Evolutionary conservation across 2,888 invertebrate species (phyloP).

Genomic region (Lasioglossum oenotherae): DNA sequence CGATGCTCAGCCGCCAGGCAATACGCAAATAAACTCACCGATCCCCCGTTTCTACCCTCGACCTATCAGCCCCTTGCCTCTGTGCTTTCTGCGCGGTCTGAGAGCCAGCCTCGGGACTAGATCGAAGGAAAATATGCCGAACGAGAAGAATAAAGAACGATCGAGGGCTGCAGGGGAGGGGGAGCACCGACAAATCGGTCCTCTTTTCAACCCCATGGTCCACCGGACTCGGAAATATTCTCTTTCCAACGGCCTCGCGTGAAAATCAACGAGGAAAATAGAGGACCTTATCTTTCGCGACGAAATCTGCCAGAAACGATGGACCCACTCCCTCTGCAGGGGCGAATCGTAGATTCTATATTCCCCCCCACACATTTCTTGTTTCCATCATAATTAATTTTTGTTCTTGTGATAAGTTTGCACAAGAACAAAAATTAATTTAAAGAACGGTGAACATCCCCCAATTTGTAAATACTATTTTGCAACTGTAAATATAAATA

Average conservation of each 20-base stretch:
- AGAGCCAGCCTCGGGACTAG: conserved; percentile 57
- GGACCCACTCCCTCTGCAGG: background rate
- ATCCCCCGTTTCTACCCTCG: conserved; percentile 53
- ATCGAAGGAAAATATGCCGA: conserved; percentile 80
- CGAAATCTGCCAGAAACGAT: conserved; percentile 38
- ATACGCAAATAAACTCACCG: conserved; percentile 82
- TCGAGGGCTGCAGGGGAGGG: background rate
- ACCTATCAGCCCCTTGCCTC: conserved; percentile 41
- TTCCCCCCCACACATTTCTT: no score
- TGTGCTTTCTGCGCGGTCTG: background rate
- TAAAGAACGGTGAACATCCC: background rate
- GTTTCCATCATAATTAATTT: background rate
- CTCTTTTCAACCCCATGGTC: background rate
- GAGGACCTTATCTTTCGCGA: conserved; percentile 42
- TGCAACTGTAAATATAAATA: background rate
- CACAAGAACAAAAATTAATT: background rate
- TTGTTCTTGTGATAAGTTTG: background rate
- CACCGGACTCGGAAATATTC: background rate
- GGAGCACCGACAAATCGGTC: background rate
- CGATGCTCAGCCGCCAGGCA: conserved; percentile 82
- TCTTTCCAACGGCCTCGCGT: background rate
- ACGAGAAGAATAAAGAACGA: conserved; percentile 58
- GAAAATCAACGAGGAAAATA: conserved; percentile 3
- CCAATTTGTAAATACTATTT: background rate
- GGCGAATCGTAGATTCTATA: background rate